A percentile compares a stretch with the other conserved stretches of the same genome.
These are phyloP conservation scores for Corapipo altera DNA, from an alignment of 2,113 vertebrate species.

Conservation along the genomic window DNA sequence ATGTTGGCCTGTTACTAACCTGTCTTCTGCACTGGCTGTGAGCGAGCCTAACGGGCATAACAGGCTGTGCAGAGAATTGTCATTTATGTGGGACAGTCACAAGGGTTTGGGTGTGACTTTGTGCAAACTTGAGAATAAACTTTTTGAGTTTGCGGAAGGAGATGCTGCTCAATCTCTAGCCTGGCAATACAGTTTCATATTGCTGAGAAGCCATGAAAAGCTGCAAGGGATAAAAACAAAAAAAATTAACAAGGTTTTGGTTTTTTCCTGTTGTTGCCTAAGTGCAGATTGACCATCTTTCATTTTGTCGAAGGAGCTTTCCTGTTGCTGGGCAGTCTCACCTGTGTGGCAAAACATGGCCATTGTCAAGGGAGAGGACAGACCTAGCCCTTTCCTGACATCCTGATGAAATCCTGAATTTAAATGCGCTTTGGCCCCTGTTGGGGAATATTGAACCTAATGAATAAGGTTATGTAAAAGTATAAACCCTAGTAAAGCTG, in stretches of 20 bases:
- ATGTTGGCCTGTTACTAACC: neutral
- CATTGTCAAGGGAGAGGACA: neutral
- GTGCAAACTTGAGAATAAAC: neutral
- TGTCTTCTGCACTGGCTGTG: neutral
- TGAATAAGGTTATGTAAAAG: neutral
- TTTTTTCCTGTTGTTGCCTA: neutral
- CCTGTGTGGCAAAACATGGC: fast-evolving
- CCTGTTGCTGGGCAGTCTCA: neutral
- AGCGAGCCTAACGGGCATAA: neutral
- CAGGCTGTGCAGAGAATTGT: neutral
- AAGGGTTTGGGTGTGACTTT: neutral
- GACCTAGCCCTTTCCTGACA: neutral
- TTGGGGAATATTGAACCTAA: neutral
- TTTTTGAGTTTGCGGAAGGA: neutral
- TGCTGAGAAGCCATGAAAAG: neutral
- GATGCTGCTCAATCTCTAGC: neutral
- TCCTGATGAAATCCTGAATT: neutral
- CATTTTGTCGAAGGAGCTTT: neutral
- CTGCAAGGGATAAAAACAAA: neutral
- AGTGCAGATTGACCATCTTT: neutral
- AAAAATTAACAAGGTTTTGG: neutral
- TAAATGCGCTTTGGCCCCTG: neutral
- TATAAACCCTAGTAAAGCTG: neutral
- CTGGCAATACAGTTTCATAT: neutral
- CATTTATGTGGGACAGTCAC: neutral